Conservation (phyloP, 2,888 invertebrate species). For the Drosophila atripex region DNA sequence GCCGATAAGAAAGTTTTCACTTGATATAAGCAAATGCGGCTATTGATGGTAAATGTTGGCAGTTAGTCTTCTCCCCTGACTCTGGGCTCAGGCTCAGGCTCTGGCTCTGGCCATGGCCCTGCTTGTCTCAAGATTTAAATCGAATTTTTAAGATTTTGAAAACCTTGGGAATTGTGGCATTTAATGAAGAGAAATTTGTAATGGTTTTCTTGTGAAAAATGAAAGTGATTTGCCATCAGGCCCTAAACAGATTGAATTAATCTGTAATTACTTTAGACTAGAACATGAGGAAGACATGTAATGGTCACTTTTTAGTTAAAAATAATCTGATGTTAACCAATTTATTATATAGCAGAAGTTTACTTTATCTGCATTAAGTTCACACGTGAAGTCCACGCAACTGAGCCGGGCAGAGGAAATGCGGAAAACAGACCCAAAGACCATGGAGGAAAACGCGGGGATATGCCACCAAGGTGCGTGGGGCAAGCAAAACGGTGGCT, state of each 20-base stretch:
- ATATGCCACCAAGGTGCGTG: slow-evolving; percentile 70
- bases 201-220: slow-evolving; percentile 27
- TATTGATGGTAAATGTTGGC: slow-evolving; percentile 67
- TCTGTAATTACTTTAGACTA: slow-evolving; percentile 5
- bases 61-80: slow-evolving; percentile 34
- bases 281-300: neutral
- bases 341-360: slow-evolving; percentile 69
- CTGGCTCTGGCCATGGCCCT: too few relatives aligned
- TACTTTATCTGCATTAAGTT: slow-evolving; percentile 70
- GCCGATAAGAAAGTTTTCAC: slow-evolving; percentile 73
- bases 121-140: slow-evolving; percentile 21
- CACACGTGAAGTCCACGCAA: slow-evolving; percentile 60
- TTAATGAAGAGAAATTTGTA: slow-evolving; percentile 6
- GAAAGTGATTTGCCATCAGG: slow-evolving; percentile 29
- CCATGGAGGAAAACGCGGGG: slow-evolving; percentile 11
- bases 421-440: neutral
- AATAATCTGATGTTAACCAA: slow-evolving; percentile 42
- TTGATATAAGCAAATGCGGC: slow-evolving; percentile 67
- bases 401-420: slow-evolving; percentile 13
- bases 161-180: neutral
- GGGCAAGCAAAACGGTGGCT: slow-evolving; percentile 57
- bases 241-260: slow-evolving; percentile 20
- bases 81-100: too few relatives aligned
- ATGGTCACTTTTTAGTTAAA: slow-evolving; percentile 44
- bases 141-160: slow-evolving; percentile 19